Base-by-base conservation (phyloP, 2,113 vertebrate genomes). In the Varanus komodoensis region DNA sequence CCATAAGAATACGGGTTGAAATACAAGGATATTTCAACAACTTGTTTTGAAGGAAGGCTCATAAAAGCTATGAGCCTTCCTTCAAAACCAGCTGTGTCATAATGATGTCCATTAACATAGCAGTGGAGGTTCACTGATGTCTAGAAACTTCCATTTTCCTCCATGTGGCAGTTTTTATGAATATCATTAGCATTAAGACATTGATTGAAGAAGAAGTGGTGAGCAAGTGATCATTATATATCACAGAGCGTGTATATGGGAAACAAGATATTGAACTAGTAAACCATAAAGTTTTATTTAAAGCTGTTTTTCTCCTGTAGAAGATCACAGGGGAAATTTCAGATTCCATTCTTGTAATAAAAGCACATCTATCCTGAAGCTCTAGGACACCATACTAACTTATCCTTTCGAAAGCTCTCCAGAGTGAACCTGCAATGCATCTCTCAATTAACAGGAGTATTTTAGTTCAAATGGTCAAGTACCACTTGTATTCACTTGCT, bases 151-250 rank as follows among this genome's bases (percentile, higher is more conserved):
- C 29, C 23, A 4, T 89, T 15, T 0, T 15, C 29, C 78, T 77
- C 6, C 50, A 77, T 89, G 86, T 87, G 69, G 11, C 44, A 87
- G 12, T n/a, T 79, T 19, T 23, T 93, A 48, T 48, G 64, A 15
- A 0, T 74, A 34, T 54, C 1, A n/a, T 1, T 15, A 83, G 48
- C 71, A 52, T 84, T 74, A 44, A 25, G 7, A 71, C 4, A 67
- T 34, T 82, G 67, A 84, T 32, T 34, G 87, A 86, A 86, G 50
- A 25, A 78, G 89, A 78, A 89, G 75, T 21, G 11, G n/a, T 27
- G 54, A 57, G 6, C 61, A 61, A 64, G 23, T 2, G 25, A 86
- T 11, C 21, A 81, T 27, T 92, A 54, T 91, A 92, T n/a, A 38
- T 48, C 54, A 82, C 89, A n/a, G 50, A 75, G n/a, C 50, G 25